Percentiles rank a stretch among this genome's conserved stretches.
phyloP scores from a whole-genome alignment of 1,140 invertebrate species.

The Drosophila mojavensis region DNA sequence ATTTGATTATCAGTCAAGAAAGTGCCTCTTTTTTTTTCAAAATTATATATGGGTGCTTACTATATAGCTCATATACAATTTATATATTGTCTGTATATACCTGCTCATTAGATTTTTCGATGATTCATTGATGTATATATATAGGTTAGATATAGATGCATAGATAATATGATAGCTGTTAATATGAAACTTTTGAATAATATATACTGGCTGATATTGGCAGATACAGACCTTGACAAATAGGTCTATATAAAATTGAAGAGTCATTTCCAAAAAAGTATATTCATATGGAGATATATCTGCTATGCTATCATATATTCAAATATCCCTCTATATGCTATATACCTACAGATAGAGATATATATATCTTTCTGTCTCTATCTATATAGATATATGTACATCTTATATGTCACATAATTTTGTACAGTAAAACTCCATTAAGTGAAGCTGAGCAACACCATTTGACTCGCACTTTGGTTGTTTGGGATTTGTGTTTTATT shows the following conservation, averaged over 20 bases:
- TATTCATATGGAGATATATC: too few relatives aligned
- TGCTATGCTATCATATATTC: too few relatives aligned
- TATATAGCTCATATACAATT: not conserved
- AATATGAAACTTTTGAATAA: too few relatives aligned
- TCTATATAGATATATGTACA: not conserved
- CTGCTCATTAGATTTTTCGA: not conserved
- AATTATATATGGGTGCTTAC: not conserved
- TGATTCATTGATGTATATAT: not conserved
- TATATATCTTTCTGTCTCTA: too few relatives aligned
- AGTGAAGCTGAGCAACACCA: conserved; percentile 11
- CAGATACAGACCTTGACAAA: too few relatives aligned
- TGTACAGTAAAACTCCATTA: conserved; percentile 28
- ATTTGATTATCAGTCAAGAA: conserved; percentile 28
- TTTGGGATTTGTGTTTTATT: conserved; percentile 39
- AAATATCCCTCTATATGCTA: too few relatives aligned
- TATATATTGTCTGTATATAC: not conserved
- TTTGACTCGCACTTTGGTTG: conserved; percentile 57
- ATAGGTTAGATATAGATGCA: too few relatives aligned
- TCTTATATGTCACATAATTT: conserved; percentile 9
- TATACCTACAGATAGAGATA: not conserved
- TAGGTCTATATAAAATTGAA: too few relatives aligned
- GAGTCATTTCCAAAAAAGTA: too few relatives aligned
- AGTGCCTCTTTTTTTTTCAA: conserved; percentile 20
- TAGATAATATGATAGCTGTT: too few relatives aligned
- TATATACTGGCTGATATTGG: too few relatives aligned